Evolutionary conservation across 2,113 vertebrate genomes (phyloP).

Genomic region (Oncorhynchus masou): DNA sequence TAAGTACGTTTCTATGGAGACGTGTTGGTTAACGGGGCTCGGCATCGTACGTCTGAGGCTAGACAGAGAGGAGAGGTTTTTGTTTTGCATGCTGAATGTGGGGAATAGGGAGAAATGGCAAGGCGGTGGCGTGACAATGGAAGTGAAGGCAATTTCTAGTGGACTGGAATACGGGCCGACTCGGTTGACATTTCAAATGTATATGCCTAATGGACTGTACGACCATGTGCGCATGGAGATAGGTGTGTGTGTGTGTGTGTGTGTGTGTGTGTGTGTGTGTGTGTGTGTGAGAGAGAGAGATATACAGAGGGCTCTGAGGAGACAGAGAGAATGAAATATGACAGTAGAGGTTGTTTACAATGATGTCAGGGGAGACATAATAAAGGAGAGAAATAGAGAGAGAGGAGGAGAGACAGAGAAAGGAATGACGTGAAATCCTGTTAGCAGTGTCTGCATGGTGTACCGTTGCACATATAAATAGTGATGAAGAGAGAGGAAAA

Average conservation of each 20-base stretch:
- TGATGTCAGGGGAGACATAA: slow-evolving; percentile 12
- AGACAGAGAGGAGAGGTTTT: background rate
- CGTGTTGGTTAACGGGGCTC: background rate
- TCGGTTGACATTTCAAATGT: background rate
- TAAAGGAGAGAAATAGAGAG: slow-evolving; percentile 7
- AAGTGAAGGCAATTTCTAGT: background rate
- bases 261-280: background rate
- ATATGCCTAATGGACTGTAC: background rate
- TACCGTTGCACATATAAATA: slow-evolving; percentile 26
- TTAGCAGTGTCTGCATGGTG: slow-evolving; percentile 21
- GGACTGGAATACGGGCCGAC: background rate
- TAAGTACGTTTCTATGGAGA: slow-evolving; percentile 21
- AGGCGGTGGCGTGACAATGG: background rate
- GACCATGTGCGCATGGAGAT: slow-evolving; percentile 14
- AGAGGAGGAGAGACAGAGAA: background rate
- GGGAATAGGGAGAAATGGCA: background rate
- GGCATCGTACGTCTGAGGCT: background rate
- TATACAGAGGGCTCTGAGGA: background rate
- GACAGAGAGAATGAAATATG: slow-evolving; percentile 1
- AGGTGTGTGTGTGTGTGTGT: background rate
- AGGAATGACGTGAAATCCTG: background rate
- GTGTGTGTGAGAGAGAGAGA: background rate
- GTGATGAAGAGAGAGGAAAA: slow-evolving; percentile 9
- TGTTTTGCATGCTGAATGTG: background rate
- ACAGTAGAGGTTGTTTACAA: slow-evolving; percentile 16